Base-by-base conservation (phyloP, 2,113 vertebrate genomes). In the Polyodon spathula region DNA sequence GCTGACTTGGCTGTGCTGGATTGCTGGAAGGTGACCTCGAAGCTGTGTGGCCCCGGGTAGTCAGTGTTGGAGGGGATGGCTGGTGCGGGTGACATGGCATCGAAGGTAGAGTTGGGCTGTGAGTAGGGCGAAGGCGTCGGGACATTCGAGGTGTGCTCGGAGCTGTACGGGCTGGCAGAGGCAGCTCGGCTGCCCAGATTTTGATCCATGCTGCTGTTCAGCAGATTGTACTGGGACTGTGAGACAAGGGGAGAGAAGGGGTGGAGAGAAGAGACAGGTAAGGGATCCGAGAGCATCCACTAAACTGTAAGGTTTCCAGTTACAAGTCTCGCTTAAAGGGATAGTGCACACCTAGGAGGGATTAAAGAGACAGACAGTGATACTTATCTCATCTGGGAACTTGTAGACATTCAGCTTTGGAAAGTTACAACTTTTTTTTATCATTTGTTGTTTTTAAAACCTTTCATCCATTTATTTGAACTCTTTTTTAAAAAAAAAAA, bases 161-260 rank as follows among this genome's bases (percentile, higher is more conserved):
- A 93, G 86, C 88, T 90, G 83, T 97, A 98, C 63, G 96, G 96
- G 85, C 95, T 98, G 84, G 89, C 82, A 37, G 95, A 88, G 71
- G 91, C 89, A 8, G 90, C 88, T 15, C 93, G 82, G 88, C 90
- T 90, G 84, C 89, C 88, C 85, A 93, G 85, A 84, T 88, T 92
- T 83, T 89, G 89, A 86, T 97, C 96, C 96, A 98, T 98, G 86
- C 92, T 93, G 89, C 83, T 94, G 89, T 88, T 97, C 74, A 97
- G 90, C 90, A 97, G 79, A 90, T 93, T 94, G 88, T 97, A 97
- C 91, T 97, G 96, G 90, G 95, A 91, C 95, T 97, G 89, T 81
- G 74, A 69, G 71, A 71, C 76, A 66, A 60, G 75, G 60, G 74
- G 71, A 73, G 77, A 70, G 68, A 72, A 62, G 74, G 58, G 65